Evolutionary conservation across 2,888 invertebrate genomes (phyloP), one percentile per base, ranked within the genome.

Genomic region (Caenorhabditis doughertyi): DNA sequence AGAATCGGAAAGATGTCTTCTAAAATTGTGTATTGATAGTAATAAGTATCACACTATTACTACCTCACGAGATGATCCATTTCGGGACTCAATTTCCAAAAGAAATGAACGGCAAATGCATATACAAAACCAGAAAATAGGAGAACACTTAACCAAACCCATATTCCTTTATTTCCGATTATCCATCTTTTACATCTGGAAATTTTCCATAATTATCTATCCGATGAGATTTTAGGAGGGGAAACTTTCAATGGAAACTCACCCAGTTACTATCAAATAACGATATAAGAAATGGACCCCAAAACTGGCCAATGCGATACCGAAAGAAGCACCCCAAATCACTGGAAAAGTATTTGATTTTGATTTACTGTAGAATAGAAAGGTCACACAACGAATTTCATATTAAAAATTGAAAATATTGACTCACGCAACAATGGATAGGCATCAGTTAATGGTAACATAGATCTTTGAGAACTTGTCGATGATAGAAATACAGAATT

Each of bases 271-370:
- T 2, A 42, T 23, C 2, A 55, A 42, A 23, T 55, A 68, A 4
- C 68, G 68, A 42, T 55, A 68, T 7, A 68, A 27, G 21, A 68
- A 68, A 55, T 68, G 68, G 9, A 68, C 21, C 0, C 53, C 55
- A 42, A 68, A 68, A 55, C 55, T 55, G 16, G 53, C 68, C n/a
- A 68, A 9, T 3, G 68, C 53, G 3, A 68, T 42, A 0, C 68
- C 68, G 42, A 68, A 68, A 0, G 53, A 39, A 18, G 23, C 53
- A 16, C 68, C 39, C 68, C 68, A 68, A 11, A 68, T 9, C 18
- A 68, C 55, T 68, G 68, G 13, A 67, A 65, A n/a, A 3, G 16
- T 23, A 9, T 35, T 25, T 11, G 11, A 16, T 35, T 4, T 60
- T 39, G 13, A 1, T 1, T 13, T 9, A n/a, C 16, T 16, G 3